These are phyloP conservation scores for Meiosimyza decipiens DNA, from an alignment of 2,888 invertebrate genomes.

Conservation along the genomic window DNA sequence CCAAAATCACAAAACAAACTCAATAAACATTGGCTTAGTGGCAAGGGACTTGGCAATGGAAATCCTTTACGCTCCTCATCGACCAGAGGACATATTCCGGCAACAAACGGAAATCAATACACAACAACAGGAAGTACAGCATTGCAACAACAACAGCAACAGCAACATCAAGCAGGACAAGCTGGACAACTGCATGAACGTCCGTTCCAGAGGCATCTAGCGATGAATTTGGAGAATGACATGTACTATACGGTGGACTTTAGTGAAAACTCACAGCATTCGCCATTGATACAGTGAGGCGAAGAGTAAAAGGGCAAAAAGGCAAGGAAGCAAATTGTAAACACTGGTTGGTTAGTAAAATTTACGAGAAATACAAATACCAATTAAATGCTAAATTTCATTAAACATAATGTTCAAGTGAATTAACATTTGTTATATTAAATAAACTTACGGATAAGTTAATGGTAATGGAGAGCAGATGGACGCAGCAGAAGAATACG, in stretches of 20 bases:
- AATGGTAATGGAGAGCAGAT: no score
- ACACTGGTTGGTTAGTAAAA: slow-evolving; percentile 36
- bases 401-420: slow-evolving; percentile 1
- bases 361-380: slow-evolving; percentile 33
- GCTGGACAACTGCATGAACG: slow-evolving; percentile 61
- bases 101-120: slow-evolving; percentile 39
- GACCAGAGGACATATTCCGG: slow-evolving; percentile 47
- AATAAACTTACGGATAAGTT: no score
- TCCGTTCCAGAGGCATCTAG: slow-evolving; percentile 69
- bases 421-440: slow-evolving; percentile 11
- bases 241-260: slow-evolving; percentile 84
- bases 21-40: slow-evolving; percentile 72
- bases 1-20: slow-evolving; percentile 62
- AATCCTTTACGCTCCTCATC: slow-evolving; percentile 43
- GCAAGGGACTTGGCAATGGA: slow-evolving; percentile 66
- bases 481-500: background rate
- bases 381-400: slow-evolving; percentile 14
- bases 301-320: background rate
- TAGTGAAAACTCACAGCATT: slow-evolving; percentile 78
- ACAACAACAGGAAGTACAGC: slow-evolving; percentile 45
- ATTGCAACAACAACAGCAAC: slow-evolving; percentile 53
- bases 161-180: slow-evolving; percentile 43
- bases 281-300: slow-evolving; percentile 78
- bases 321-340: background rate
- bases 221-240: slow-evolving; percentile 75